Conservation (phyloP, 1,140 invertebrate genomes). For the Fragariocoptes setiger region DNA sequence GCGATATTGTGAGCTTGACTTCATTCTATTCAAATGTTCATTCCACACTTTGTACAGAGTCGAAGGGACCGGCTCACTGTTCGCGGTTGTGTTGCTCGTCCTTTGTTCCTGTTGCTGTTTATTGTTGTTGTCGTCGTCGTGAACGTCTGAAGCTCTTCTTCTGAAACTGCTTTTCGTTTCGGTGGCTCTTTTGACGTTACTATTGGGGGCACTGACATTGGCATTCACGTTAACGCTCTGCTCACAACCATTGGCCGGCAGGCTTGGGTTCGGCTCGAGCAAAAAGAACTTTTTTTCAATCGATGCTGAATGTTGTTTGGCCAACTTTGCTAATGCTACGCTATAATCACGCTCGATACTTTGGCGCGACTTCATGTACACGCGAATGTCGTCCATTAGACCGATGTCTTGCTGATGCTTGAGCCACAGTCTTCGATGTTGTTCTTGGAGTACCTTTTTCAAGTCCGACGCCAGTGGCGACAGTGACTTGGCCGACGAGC, state of each 20-base stretch:
- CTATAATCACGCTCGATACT: conserved; percentile 77
- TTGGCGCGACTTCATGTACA: conserved; percentile 60
- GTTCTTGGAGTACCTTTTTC: conserved; percentile 5
- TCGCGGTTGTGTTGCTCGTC: background rate
- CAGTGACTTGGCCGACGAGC: background rate
- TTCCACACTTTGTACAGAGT: conserved; percentile 89
- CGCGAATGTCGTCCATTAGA: conserved; percentile 17
- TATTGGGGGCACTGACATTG: background rate
- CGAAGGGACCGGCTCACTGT: conserved; percentile 23
- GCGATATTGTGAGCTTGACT: conserved; percentile 56
- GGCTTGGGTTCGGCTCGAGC: background rate
- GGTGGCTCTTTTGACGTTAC: too few relatives aligned
- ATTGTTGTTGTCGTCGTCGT: too few relatives aligned
- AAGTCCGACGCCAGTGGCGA: background rate
- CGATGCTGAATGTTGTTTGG: conserved; percentile 35
- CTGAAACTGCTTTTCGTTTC: too few relatives aligned
- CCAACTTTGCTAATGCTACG: conserved; percentile 60
- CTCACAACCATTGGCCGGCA: background rate
- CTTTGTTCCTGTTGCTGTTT: background rate
- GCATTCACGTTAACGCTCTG: background rate
- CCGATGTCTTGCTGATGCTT: conserved; percentile 8
- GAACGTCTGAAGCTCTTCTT: too few relatives aligned
- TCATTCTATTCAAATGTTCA: conserved; percentile 70
- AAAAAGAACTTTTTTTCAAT: background rate
- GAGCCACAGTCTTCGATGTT: conserved; percentile 1